phyloP scores from a whole-genome alignment of 1,140 invertebrate species.

The Polyergus mexicanus region DNA sequence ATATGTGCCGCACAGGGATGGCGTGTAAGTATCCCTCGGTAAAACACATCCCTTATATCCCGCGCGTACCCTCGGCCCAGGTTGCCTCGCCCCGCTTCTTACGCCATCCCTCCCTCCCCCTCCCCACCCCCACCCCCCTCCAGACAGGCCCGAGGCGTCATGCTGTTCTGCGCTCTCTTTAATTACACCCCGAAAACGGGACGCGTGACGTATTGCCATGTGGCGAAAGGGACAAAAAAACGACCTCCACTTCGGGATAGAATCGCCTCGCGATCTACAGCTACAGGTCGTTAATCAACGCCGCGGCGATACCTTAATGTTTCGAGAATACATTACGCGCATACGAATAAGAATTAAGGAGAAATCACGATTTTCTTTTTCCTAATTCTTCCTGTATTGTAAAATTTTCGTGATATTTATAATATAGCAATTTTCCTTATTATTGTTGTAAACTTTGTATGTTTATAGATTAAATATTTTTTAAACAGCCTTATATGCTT shows the following conservation, averaged over 20 bases:
- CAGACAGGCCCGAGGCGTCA: conserved; percentile 82
- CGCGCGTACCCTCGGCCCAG: conserved; percentile 73
- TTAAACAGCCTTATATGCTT: not conserved
- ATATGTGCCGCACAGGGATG: conserved; percentile 86
- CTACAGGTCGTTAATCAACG: conserved; percentile 65
- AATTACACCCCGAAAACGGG: conserved; percentile 83
- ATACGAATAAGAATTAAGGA: not conserved
- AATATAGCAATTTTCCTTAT: not conserved
- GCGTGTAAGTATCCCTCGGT: conserved; percentile 85
- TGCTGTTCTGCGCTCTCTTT: conserved; percentile 85
- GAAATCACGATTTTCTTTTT: not conserved
- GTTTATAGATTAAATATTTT: not conserved
- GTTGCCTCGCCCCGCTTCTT: conserved; percentile 78
- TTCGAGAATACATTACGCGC: not conserved
- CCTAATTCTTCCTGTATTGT: not conserved
- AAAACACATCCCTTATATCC: conserved; percentile 86
- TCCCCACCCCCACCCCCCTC: conserved; percentile 69
- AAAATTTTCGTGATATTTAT: not conserved
- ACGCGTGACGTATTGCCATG: conserved; percentile 82
- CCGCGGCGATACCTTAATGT: conserved; percentile 29
- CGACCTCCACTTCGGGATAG: conserved; percentile 57
- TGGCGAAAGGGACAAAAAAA: conserved; percentile 77
- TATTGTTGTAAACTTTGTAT: not conserved
- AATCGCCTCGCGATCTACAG: conserved; percentile 51
- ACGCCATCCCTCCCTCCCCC: conserved; percentile 69